Evolutionary conservation across 2,113 vertebrate species (phyloP).

Genomic region (Eurystomus gularis): DNA sequence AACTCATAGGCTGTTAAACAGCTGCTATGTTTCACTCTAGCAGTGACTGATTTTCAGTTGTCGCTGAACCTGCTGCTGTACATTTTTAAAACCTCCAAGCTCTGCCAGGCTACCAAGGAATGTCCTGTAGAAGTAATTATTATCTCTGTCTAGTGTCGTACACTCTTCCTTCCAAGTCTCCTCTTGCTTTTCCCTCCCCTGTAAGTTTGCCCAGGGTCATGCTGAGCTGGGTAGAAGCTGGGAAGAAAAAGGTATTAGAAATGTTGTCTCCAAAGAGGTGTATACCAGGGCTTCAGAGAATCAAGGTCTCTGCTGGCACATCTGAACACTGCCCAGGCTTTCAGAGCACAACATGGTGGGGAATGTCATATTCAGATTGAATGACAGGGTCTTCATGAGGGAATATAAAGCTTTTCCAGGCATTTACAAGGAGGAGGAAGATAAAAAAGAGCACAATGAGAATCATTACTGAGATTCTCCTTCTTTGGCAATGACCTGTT

Average conservation of each 20-base stretch:
- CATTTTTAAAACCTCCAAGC: not conserved
- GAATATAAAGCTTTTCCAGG: not conserved
- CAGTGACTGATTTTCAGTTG: not conserved
- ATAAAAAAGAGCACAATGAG: not conserved
- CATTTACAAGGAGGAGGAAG: not conserved
- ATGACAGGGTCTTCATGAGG: accelerated
- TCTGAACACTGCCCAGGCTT: not conserved
- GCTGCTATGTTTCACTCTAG: not conserved
- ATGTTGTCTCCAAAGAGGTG: not conserved
- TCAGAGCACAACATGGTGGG: not conserved
- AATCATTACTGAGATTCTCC: not conserved
- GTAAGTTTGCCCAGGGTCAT: not conserved
- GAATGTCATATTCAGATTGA: not conserved
- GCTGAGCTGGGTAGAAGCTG: not conserved
- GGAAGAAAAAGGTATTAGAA: not conserved
- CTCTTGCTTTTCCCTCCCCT: not conserved
- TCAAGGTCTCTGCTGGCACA: not conserved
- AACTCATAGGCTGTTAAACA: not conserved
- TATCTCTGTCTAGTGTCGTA: accelerated
- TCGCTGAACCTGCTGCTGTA: not conserved
- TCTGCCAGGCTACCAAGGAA: not conserved
- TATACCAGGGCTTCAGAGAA: not conserved
- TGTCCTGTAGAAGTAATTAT: not conserved
- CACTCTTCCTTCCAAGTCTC: not conserved
- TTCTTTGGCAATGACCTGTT: not conserved